Percentiles rank a stretch among this genome's conserved stretches.
Conservation (phyloP, 2,113 vertebrate genomes). For the Calypte anna region DNA sequence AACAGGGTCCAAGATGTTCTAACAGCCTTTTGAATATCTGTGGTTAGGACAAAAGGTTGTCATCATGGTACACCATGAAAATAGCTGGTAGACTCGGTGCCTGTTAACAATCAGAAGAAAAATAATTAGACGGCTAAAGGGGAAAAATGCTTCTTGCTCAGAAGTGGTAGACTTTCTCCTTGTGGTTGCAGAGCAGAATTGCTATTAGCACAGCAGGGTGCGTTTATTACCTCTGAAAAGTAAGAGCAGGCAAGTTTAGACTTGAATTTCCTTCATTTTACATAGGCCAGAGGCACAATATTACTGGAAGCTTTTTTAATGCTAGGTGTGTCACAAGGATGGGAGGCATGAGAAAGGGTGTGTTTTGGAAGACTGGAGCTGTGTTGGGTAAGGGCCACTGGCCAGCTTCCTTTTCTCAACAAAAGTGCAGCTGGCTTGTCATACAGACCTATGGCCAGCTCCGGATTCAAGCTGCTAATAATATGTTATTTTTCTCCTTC, state of each 20-base stretch:
- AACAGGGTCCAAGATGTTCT: neutral
- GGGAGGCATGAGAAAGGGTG: constrained; percentile 32
- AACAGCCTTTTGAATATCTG: neutral
- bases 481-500: constrained; percentile 32
- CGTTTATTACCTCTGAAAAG: neutral
- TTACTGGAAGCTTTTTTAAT: constrained; percentile 51
- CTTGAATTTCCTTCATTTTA: constrained; percentile 52
- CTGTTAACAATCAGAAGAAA: neutral
- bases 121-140: neutral
- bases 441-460: neutral
- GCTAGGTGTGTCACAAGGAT: constrained; percentile 25
- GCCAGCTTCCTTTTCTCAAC: constrained; percentile 52
- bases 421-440: neutral
- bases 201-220: neutral
- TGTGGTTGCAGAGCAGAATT: neutral
- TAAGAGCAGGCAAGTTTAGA: constrained; percentile 24
- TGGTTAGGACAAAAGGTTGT: neutral
- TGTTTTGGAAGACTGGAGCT: constrained; percentile 6
- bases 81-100: neutral
- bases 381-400: neutral
- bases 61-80: neutral
- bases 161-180: constrained; percentile 29
- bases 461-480: constrained; percentile 26
- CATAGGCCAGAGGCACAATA: constrained; percentile 11
- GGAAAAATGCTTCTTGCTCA: neutral